Conservation (phyloP, 2,888 invertebrate species). For the Pediacus dermestoides region DNA sequence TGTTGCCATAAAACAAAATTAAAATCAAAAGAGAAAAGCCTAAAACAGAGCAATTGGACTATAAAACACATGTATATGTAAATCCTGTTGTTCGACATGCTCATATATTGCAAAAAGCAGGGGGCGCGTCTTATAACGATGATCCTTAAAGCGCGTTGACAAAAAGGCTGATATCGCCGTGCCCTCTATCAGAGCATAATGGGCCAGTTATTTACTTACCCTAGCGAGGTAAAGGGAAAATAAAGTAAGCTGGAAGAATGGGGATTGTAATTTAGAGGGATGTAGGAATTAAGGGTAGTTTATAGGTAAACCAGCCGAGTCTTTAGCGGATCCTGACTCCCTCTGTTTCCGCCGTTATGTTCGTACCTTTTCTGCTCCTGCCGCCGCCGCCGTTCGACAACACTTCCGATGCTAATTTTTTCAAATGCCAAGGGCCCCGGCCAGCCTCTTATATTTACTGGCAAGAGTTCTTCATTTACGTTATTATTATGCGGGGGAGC, state of each 20-base stretch:
- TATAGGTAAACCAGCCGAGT: constrained; percentile 52
- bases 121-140: constrained; percentile 36
- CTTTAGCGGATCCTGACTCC: constrained; percentile 44
- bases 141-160: constrained; percentile 8
- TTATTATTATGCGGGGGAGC: constrained; percentile 28
- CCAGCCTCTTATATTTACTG: constrained; percentile 25
- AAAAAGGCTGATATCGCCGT: constrained; percentile 30
- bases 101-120: constrained; percentile 46
- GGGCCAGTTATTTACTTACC: constrained; percentile 52
- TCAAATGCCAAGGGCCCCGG: constrained; percentile 21
- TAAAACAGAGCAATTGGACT: constrained; percentile 43
- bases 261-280: constrained; percentile 54
- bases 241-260: constrained; percentile 52
- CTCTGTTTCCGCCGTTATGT: constrained; percentile 25
- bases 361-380: constrained; percentile 18
- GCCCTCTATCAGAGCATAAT: constrained; percentile 46
- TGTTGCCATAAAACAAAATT: constrained; percentile 41
- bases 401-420: constrained; percentile 33
- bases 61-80: constrained; percentile 50
- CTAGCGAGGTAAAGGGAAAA: constrained; percentile 45
- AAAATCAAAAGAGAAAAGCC: constrained; percentile 42
- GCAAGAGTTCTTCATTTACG: constrained; percentile 37
- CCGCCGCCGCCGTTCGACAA: constrained; percentile 20
- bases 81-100: constrained; percentile 39
- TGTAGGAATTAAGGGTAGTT: constrained; percentile 54